These are phyloP conservation scores for Aldabrachelys gigantea DNA, from an alignment of 2,113 vertebrate genomes.

Conservation along the genomic window DNA sequence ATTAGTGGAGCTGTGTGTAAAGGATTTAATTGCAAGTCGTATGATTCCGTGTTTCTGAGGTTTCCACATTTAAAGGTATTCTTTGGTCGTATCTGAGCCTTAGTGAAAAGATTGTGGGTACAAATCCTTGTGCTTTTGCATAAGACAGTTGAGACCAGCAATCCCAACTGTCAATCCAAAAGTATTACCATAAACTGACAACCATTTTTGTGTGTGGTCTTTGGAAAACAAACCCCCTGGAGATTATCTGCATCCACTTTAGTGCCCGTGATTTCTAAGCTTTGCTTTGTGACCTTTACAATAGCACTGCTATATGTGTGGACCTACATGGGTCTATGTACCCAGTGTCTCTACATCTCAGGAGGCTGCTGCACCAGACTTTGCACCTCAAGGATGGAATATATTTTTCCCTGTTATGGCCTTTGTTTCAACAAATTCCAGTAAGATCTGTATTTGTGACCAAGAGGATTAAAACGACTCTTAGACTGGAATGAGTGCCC, in stretches of 20 bases:
- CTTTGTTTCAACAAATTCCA: background rate
- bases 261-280: background rate
- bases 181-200: background rate
- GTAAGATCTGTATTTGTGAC: background rate
- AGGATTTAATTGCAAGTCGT: background rate
- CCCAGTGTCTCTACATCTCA: background rate
- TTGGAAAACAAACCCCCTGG: background rate
- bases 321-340: background rate
- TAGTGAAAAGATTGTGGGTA: background rate
- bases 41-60: background rate
- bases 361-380: background rate
- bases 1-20: background rate
- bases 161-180: conserved; percentile 4
- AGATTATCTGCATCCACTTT: background rate
- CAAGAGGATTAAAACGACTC: background rate
- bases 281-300: conserved; percentile 36
- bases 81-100: background rate
- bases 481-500: background rate
- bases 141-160: background rate
- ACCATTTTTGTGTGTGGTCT: background rate
- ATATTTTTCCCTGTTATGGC: conserved; percentile 15
- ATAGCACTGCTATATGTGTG: background rate
- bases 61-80: background rate
- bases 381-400: background rate
- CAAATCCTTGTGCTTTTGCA: background rate